These are phyloP conservation scores for Crocodylus rhombifer DNA, from an alignment of 2,797 vertebrate species.

Conservation along the genomic window DNA sequence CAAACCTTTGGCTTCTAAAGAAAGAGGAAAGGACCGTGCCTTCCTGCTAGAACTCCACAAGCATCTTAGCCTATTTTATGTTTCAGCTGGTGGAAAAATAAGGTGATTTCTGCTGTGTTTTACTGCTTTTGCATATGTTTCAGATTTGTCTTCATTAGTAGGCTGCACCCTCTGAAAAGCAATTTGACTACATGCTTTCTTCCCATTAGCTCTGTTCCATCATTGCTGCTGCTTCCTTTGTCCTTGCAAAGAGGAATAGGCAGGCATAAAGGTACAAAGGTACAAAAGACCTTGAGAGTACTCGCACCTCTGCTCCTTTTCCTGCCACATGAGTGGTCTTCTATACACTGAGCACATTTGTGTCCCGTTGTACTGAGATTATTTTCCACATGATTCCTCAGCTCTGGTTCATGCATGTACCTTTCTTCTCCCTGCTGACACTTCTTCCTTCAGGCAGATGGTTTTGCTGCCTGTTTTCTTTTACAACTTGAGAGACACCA, in stretches of 20 bases:
- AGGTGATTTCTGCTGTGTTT: neutral
- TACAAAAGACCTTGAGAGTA: neutral
- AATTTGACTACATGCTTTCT: neutral
- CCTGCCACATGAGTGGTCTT: neutral
- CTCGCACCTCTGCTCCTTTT: neutral
- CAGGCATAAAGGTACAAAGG: neutral
- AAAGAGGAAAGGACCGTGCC: neutral
- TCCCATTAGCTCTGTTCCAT: neutral
- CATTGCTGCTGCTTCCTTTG: neutral
- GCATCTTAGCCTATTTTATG: neutral
- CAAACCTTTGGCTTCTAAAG: neutral
- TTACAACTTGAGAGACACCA: neutral
- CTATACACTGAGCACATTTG: neutral
- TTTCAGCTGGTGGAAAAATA: neutral
- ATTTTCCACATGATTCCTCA: neutral
- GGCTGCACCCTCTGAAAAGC: neutral
- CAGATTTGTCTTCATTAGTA: neutral
- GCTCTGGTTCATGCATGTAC: neutral
- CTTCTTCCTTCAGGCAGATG: neutral
- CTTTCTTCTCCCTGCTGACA: neutral
- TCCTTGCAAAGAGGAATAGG: neutral
- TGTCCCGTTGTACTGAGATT: neutral
- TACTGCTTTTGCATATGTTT: neutral
- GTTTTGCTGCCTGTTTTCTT: neutral
- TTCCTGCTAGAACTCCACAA: neutral